These are phyloP conservation scores for Marcusenius ussheri DNA, from an alignment of 2,113 vertebrate species.

Conservation along the genomic window DNA sequence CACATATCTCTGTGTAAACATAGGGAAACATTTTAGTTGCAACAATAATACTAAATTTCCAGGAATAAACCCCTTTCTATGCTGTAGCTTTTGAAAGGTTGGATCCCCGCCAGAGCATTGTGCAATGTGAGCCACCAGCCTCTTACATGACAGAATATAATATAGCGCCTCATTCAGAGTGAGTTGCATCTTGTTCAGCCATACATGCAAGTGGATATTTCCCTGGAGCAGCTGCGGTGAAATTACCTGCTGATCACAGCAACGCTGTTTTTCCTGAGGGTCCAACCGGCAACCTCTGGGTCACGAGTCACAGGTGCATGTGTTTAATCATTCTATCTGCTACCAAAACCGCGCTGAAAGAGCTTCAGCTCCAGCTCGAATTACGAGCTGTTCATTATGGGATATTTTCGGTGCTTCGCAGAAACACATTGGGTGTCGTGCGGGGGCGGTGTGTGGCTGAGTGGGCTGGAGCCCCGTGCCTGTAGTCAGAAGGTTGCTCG, in stretches of 20 bases:
- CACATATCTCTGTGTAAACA: background rate
- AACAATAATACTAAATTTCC: background rate
- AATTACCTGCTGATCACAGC: background rate
- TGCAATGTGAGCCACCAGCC: background rate
- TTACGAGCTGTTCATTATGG: background rate
- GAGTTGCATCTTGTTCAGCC: background rate
- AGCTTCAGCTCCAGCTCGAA: background rate
- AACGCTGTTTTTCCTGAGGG: background rate
- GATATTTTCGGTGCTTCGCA: conserved; percentile 46
- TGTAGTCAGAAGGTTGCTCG: background rate
- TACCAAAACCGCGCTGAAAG: background rate
- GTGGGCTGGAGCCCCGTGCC: background rate
- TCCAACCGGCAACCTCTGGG: background rate
- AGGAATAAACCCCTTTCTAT: background rate
- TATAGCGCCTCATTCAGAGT: background rate
- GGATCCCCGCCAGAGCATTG: background rate
- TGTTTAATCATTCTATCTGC: background rate
- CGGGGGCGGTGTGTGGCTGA: background rate
- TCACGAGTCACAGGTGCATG: background rate
- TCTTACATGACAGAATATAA: background rate
- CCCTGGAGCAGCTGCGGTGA: background rate
- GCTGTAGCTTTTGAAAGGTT: background rate
- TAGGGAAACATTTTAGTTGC: background rate
- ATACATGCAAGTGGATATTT: conserved; percentile 21
- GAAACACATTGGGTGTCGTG: conserved; percentile 39